phyloP scores from a whole-genome alignment of 1,140 invertebrate genomes.

The Stegodyphus mimosarum region DNA sequence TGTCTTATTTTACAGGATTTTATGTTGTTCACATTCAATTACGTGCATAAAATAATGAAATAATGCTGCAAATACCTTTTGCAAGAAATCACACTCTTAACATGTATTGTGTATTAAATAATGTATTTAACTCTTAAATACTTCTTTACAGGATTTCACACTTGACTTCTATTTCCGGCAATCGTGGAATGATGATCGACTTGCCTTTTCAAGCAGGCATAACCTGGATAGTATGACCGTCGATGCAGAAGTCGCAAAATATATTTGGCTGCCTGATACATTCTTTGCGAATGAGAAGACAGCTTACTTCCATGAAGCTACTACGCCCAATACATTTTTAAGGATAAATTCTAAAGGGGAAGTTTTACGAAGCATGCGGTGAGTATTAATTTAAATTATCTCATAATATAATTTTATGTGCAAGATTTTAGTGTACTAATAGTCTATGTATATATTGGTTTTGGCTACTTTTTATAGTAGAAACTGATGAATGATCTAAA shows the following conservation, averaged over 20 bases:
- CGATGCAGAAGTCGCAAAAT: constrained; percentile 71
- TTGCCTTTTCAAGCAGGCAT: constrained; percentile 69
- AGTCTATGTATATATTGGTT: too few species aligned
- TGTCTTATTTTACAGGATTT: too few species aligned
- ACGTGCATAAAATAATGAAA: too few species aligned
- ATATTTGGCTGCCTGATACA: constrained; percentile 73
- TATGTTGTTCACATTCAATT: too few species aligned
- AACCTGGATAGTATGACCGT: constrained; percentile 70
- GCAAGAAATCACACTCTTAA: too few species aligned
- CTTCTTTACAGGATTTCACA: constrained; percentile 72
- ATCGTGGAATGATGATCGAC: constrained; percentile 71
- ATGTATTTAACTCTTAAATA: not conserved
- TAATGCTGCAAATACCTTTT: too few species aligned
- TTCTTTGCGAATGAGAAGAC: constrained; percentile 74
- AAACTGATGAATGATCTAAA: too few species aligned
- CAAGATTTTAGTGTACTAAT: too few species aligned
- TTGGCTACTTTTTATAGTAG: too few species aligned
- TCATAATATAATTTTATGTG: too few species aligned
- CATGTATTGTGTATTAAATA: too few species aligned
- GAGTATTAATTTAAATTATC: constrained; percentile 12
- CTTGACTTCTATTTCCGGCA: constrained; percentile 74
- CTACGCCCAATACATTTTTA: constrained; percentile 73
- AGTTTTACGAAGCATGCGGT: constrained; percentile 70
- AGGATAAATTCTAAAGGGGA: constrained; percentile 70
- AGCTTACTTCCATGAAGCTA: constrained; percentile 72